phyloP scores from a whole-genome alignment of 2,113 vertebrate species.

The Grammomys dolichurus region DNA sequence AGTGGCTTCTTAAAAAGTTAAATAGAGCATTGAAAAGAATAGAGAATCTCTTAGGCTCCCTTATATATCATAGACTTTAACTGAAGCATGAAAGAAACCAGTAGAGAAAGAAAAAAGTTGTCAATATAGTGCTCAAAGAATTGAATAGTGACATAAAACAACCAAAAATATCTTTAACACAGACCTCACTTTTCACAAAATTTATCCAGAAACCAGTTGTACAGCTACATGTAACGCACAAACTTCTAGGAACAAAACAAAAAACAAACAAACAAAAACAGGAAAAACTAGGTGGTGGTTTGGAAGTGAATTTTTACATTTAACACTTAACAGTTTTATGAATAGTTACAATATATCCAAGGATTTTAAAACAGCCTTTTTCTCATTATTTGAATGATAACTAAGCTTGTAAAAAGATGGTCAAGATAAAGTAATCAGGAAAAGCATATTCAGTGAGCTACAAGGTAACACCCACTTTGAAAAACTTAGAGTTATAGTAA shows the following conservation, averaged over 20 bases:
- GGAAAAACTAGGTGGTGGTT: slow-evolving; percentile 7
- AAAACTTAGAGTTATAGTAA: slow-evolving; percentile 4
- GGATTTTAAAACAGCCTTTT: not conserved
- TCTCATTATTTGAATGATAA: not conserved
- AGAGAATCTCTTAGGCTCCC: not conserved
- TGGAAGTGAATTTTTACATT: slow-evolving; percentile 34
- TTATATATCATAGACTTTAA: not conserved
- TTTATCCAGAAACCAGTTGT: not conserved
- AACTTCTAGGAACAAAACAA: not conserved
- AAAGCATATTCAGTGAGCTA: not conserved
- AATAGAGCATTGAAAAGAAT: not conserved
- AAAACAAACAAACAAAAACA: not conserved
- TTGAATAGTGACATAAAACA: not conserved
- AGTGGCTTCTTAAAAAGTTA: slow-evolving; percentile 25
- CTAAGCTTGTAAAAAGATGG: not conserved
- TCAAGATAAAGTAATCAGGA: not conserved
- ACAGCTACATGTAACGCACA: not conserved
- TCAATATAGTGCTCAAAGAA: not conserved
- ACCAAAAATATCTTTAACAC: not conserved
- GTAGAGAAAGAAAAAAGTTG: not conserved
- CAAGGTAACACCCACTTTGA: not conserved
- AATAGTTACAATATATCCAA: not conserved
- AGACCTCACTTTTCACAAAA: slow-evolving; percentile 57
- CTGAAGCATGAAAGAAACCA: slow-evolving; percentile 12
- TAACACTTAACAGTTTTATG: not conserved